A percentile compares a stretch with the other conserved stretches of the same genome.
Conservation (phyloP, 2,797 vertebrate genomes). For the Staurois parvus region DNA sequence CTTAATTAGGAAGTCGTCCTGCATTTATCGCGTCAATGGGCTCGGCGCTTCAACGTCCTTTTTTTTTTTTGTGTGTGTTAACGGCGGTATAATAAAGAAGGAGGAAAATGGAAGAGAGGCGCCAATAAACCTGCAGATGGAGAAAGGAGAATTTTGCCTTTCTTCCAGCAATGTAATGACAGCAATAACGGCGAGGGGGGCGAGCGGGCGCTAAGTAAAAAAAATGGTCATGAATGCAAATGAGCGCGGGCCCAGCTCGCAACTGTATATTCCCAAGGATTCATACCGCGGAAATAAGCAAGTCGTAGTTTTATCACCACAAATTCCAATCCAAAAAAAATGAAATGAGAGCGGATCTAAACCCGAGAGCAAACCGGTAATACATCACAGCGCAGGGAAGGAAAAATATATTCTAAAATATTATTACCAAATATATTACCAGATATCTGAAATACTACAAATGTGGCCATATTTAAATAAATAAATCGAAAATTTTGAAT, state of each 20-base stretch:
- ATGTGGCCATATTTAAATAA: no score
- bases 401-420: no score
- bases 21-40: not conserved
- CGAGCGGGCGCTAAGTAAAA: constrained; percentile 1
- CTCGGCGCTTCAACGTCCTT: not conserved
- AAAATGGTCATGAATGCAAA: not conserved
- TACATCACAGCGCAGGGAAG: no score
- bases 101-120: not conserved
- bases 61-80: not conserved
- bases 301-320: no score
- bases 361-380: no score
- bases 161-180: constrained; percentile 34
- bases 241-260: not conserved
- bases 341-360: no score
- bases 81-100: not conserved
- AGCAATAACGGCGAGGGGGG: constrained; percentile 7
- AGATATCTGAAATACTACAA: no score
- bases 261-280: not conserved
- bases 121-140: constrained; percentile 24
- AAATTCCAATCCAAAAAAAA: no score
- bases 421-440: no score
- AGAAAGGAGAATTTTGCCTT: constrained; percentile 3
- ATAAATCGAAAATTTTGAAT: no score
- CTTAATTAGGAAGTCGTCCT: not conserved
- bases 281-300: no score